A percentile compares a stretch with the other conserved stretches of the same genome.
Conservation (phyloP, 2,888 invertebrate genomes). For the Tipula lateralis region DNA sequence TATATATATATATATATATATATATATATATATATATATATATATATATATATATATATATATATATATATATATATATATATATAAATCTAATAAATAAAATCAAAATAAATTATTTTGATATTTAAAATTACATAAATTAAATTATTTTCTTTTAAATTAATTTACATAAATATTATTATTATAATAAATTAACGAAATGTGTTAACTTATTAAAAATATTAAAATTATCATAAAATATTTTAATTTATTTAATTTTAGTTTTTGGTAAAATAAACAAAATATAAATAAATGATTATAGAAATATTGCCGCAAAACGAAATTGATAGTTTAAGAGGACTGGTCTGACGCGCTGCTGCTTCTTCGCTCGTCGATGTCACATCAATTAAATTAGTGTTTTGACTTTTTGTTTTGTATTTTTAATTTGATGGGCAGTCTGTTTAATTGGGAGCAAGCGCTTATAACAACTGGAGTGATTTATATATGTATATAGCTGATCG, state of each 20-base stretch:
- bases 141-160: slow-evolving; percentile 19
- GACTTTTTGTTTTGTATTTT: not conserved
- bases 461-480: not conserved
- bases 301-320: not conserved
- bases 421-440: not conserved
- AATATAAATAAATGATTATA: not conserved
- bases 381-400: not conserved
- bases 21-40: too few species aligned
- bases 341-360: not conserved
- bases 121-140: slow-evolving; percentile 24
- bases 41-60: too few species aligned
- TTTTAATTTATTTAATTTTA: not conserved
- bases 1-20: too few species aligned
- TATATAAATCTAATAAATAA: not conserved
- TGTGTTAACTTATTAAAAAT: slow-evolving; percentile 20
- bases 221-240: not conserved
- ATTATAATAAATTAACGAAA: slow-evolving; percentile 14
- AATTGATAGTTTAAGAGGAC: not conserved
- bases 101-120: slow-evolving; percentile 12
- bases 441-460: not conserved
- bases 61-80: too few species aligned
- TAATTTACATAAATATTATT: slow-evolving; percentile 24
- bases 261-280: not conserved
- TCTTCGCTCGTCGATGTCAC: not conserved
- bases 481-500: not conserved